A percentile compares a stretch with the other conserved stretches of the same genome.
Conservation (phyloP, 2,113 vertebrate genomes). For the Corythornis cristatus region DNA sequence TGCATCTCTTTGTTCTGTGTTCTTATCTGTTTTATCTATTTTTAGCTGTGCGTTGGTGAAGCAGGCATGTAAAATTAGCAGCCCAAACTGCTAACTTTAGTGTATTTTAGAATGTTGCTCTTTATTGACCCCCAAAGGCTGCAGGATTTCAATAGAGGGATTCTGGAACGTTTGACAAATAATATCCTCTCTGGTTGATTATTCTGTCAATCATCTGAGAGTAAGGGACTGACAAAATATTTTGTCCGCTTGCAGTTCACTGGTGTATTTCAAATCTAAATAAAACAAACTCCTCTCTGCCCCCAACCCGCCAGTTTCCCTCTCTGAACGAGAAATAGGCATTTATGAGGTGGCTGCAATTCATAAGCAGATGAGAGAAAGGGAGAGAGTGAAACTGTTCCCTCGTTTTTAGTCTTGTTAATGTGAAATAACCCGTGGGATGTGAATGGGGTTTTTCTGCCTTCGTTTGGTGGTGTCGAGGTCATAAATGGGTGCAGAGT, state of each 20-base stretch:
- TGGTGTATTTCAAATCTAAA: neutral
- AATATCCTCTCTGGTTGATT: neutral
- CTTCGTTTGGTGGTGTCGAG: neutral
- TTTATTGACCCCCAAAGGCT: constrained; percentile 34
- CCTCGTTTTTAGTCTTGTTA: neutral
- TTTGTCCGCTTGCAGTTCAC: neutral
- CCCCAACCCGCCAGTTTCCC: neutral
- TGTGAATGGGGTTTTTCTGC: neutral
- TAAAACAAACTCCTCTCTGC: neutral
- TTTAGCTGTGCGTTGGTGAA: constrained; percentile 18
- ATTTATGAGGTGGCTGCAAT: neutral
- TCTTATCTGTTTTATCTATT: constrained; percentile 46
- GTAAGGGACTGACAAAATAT: neutral
- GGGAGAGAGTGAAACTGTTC: neutral
- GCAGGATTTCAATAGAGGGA: neutral
- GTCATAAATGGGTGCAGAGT: neutral
- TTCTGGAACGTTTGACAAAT: neutral
- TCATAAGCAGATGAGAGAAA: neutral
- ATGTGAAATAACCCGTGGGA: neutral
- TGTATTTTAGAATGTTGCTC: neutral
- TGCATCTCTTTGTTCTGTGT: constrained; percentile 45
- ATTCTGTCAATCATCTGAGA: neutral
- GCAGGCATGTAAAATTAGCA: constrained; percentile 26
- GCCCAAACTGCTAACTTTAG: neutral
- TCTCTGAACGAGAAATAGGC: neutral